Evolutionary conservation across 2,113 vertebrate species (phyloP).

Genomic region (Deroptyus accipitrinus): DNA sequence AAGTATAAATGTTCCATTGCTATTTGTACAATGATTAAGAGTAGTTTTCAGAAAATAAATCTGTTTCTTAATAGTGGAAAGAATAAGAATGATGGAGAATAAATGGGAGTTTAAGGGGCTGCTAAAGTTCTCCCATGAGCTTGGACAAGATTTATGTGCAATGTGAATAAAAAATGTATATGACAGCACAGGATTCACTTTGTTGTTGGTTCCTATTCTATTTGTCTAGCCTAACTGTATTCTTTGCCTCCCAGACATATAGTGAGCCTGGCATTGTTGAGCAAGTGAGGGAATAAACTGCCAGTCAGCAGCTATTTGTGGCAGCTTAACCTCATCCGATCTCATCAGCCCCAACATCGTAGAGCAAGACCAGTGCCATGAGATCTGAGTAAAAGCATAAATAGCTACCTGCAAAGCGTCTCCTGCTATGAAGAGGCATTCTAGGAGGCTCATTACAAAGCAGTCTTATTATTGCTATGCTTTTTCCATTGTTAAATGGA

Average conservation of each 20-base stretch:
- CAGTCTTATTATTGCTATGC: not conserved
- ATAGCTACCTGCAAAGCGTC: not conserved
- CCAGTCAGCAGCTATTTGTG: constrained; percentile 34
- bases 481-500: not conserved
- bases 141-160: constrained; percentile 50
- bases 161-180: constrained; percentile 54
- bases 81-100: constrained; percentile 40
- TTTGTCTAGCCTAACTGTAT: constrained; percentile 43
- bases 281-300: constrained; percentile 18
- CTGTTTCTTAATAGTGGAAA: constrained; percentile 50
- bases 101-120: constrained; percentile 45
- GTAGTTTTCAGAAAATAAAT: constrained; percentile 52
- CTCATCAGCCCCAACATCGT: not conserved
- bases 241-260: constrained; percentile 26
- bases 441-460: not conserved
- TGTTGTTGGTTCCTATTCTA: constrained; percentile 27
- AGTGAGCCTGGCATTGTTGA: constrained; percentile 20
- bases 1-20: constrained; percentile 40
- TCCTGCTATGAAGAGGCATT: not conserved
- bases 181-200: constrained; percentile 19
- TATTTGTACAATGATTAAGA: constrained; percentile 58
- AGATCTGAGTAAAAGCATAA: not conserved
- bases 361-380: constrained; percentile 17
- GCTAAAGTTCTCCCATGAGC: constrained; percentile 44
- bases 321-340: constrained; percentile 40